Evolutionary conservation across 2,797 vertebrate genomes (phyloP), one percentile per base, ranked within the genome.

Genomic region (Xenops minutus): DNA sequence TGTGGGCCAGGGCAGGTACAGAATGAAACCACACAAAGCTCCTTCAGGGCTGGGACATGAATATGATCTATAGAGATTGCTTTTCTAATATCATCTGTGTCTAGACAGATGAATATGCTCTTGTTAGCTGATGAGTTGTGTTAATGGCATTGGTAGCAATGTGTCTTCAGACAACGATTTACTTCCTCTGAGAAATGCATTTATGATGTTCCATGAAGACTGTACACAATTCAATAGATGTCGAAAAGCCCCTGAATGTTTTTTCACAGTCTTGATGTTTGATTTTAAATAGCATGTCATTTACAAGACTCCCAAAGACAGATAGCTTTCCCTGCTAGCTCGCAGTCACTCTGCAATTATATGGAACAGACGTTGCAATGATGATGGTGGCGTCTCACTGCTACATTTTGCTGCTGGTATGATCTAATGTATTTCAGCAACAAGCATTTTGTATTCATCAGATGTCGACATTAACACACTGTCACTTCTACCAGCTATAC

Each of bases 41-140:
- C 49, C 85, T 73, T 64, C 71, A 88, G 80, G 34, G 68, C 51
- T 69, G 73, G 43, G 54, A 68, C 84, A 37, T 41, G 72, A 71
- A 23, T 56, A 36, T 94, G 88, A 95, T 93, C 66, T 94, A 72
- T 85, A 85, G 79, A 69, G 89, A 91, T 96, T 95, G 39, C 92
- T 91, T 95, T 87, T 88, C 88, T 92, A 87, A 75, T 96, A 88
- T 94, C 56, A 85, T 95, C 85, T 86, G 39, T 95, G 92, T 93
- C 90, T 95, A 96, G 94, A 94, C 93, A 89, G 93, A 94, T 78
- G 86, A 94, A 79, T 81, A 76, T 91, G 69, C 91, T 96, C 95
- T 96, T 92, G 93, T 97, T 96, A 91, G 91, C 88, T 92, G 85
- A 96, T 94, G 93, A 96, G 71, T 95, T 96, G 96, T 97, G 92